phyloP scores from a whole-genome alignment of 2,888 invertebrate species.

The Embidobia sp. region DNA sequence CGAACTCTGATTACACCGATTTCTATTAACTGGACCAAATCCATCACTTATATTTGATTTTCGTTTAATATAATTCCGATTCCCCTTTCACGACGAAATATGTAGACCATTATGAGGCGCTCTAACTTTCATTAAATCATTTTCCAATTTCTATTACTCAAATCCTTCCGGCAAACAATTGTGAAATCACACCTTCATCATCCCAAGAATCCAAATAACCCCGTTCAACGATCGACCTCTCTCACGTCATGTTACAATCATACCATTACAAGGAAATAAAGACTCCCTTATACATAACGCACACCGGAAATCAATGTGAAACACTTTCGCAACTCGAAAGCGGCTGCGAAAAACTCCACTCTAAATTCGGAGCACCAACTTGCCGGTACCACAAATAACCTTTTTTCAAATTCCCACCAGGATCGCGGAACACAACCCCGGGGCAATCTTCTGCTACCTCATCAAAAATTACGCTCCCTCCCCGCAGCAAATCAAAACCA shows the following conservation, averaged over 20 bases:
- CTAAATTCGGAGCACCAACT: slow-evolving; percentile 33
- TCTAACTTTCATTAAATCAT: slow-evolving; percentile 28
- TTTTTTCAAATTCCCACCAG: slow-evolving; percentile 9
- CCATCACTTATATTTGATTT: too few relatives aligned
- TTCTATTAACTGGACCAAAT: too few relatives aligned
- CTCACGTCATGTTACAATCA: slow-evolving; percentile 10
- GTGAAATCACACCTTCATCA: slow-evolving; percentile 28
- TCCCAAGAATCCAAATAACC: slow-evolving; percentile 32
- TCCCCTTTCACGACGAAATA: slow-evolving; percentile 2
- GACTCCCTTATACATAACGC: neutral
- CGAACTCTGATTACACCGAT: too few relatives aligned
- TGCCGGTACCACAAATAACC: slow-evolving; percentile 20
- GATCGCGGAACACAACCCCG: slow-evolving; percentile 6
- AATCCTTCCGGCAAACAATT: slow-evolving; percentile 24
- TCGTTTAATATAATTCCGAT: slow-evolving; percentile 15
- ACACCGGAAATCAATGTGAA: slow-evolving; percentile 35
- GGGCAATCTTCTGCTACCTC: slow-evolving; percentile 15
- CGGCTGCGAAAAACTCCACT: slow-evolving; percentile 22
- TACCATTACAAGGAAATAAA: slow-evolving; percentile 22
- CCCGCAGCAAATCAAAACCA: slow-evolving; percentile 13
- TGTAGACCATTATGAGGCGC: slow-evolving; percentile 12
- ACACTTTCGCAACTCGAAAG: slow-evolving; percentile 18
- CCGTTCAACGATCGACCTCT: slow-evolving; percentile 4
- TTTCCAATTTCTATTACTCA: slow-evolving; percentile 17
- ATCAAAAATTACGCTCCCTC: slow-evolving; percentile 9